Base-by-base conservation (phyloP, 2,888 invertebrate species). In the Chamaedrilus cognettii region DNA sequence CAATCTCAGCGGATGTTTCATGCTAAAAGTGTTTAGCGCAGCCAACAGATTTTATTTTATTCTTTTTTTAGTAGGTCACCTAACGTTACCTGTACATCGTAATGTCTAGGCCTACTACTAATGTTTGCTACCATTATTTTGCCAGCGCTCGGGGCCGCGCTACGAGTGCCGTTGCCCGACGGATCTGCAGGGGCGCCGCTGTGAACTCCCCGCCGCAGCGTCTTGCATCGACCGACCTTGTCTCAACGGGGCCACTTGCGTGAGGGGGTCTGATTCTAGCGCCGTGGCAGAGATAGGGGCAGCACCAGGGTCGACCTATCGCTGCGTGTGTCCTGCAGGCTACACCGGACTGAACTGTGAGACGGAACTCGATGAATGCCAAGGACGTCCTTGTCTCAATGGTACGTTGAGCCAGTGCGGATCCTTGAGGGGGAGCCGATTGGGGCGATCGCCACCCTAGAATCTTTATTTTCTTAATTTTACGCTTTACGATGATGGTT, bases 281-380 rank as follows among this genome's bases (percentile, higher is more conserved):
- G n/a, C n/a, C n/a, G n/a, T n/a, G n/a, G n/a, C n/a, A n/a, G n/a
- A n/a, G n/a, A n/a, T n/a, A n/a, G n/a, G n/a, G n/a, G n/a, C n/a
- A n/a, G n/a, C n/a, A n/a, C 42, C 42, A 11, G 11, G 19, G 19
- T 19, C 11, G 11, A 42, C 11, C 42, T 52, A 52, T 23, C 11
- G 11, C 7, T 52, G 55, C 55, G 23, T 52, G 23, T 52, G 55
- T 52, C 23, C 55, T 26, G 23, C 55, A 19, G 55, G 55, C 15
- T 52, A 19, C 55, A 7, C 7, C 55, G 55, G 55, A 26, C 7
- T 19, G 7, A 7, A 52, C 55, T 52, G 55, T 26, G 55, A 52
- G 55, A 52, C 26, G 55, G 55, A 52, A 26, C 7, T 52, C 15
- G 55, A 52, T 23, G 55, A 52, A 23, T 52, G 55, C 55, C 15